These are phyloP conservation scores for Apamea crenata DNA, from an alignment of 2,888 invertebrate species.

Conservation along the genomic window DNA sequence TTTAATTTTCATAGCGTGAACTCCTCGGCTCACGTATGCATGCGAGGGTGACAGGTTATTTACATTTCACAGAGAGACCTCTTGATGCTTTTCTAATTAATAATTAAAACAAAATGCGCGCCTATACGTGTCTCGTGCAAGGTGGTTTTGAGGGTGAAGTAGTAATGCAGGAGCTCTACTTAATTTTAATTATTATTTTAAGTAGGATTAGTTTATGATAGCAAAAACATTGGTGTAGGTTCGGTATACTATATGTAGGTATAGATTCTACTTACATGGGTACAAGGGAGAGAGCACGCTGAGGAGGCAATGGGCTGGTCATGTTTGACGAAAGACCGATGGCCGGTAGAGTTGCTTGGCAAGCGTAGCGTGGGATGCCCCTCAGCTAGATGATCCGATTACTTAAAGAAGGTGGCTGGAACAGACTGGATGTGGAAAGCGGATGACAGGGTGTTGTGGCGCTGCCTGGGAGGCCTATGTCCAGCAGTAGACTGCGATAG, in stretches of 20 bases:
- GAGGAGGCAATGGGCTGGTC: no score
- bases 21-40: conserved; percentile 53
- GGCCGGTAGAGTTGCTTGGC: no score
- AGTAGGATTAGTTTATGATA: conserved; percentile 2
- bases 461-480: no score
- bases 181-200: conserved; percentile 3
- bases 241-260: neutral
- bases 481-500: no score
- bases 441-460: no score
- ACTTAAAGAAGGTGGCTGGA: no score
- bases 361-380: no score
- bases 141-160: conserved; percentile 5
- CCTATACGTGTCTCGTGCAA: neutral
- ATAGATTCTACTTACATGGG: neutral
- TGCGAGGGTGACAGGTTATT: conserved; percentile 71
- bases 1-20: conserved; percentile 67
- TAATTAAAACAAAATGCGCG: conserved; percentile 35
- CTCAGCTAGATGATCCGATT: no score
- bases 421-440: no score
- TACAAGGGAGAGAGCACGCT: no score
- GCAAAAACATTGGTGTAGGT: neutral
- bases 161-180: conserved; percentile 1
- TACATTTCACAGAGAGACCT: conserved; percentile 72
- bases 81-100: conserved; percentile 71
- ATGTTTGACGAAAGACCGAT: no score